Evolutionary conservation across 2,113 vertebrate genomes (phyloP).

Genomic region (Rhinoderma darwinii): DNA sequence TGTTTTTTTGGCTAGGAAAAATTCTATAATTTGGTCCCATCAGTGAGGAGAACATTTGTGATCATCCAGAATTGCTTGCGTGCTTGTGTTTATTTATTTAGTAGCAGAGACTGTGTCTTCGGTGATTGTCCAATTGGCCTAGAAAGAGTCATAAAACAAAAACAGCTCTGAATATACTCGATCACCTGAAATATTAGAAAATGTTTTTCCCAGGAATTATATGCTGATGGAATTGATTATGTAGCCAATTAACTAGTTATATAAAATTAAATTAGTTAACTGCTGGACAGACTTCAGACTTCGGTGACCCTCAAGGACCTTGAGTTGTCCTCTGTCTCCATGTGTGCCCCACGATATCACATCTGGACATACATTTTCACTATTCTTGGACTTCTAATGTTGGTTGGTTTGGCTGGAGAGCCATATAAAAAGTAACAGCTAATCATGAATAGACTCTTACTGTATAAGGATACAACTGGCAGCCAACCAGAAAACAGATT

Average conservation of each 20-base stretch:
- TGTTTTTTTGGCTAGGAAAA: background rate
- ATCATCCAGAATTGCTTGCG: background rate
- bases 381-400: background rate
- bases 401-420: background rate
- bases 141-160: background rate
- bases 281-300: background rate
- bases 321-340: background rate
- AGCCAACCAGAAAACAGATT: background rate
- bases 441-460: constrained; percentile 2
- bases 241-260: background rate
- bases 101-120: constrained; percentile 7
- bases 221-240: background rate
- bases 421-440: constrained; percentile 19
- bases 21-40: background rate
- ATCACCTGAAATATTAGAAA: constrained; percentile 40
- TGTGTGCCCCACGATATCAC: background rate
- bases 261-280: background rate
- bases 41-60: background rate
- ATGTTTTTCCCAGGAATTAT: background rate
- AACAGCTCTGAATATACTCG: constrained; percentile 1
- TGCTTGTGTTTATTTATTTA: constrained; percentile 28
- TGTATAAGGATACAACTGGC: constrained; percentile 14
- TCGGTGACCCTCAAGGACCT: too few relatives aligned
- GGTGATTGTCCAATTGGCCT: background rate
- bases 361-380: background rate